Evolutionary conservation across 92 coral and sea anemone species (phyloP).

Genomic region (Siderastrea siderea): DNA sequence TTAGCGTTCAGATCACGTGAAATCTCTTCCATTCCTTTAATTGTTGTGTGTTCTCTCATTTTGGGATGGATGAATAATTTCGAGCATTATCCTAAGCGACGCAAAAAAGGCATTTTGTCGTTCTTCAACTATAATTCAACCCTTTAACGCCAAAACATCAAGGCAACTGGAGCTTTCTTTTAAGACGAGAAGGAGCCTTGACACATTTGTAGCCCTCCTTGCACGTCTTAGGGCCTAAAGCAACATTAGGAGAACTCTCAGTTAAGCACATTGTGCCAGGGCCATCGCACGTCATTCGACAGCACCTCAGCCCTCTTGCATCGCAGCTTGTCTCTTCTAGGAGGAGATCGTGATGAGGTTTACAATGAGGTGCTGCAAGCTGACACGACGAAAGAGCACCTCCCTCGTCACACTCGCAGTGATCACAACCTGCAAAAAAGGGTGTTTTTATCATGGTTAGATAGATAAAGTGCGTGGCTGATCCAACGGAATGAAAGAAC

Average conservation of each 20-base stretch:
- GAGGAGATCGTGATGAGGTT: constrained; percentile 40
- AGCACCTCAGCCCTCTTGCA: constrained; percentile 39
- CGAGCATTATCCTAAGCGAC: background rate
- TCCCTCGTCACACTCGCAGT: constrained; percentile 46
- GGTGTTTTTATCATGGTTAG: background rate
- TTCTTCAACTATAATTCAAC: background rate
- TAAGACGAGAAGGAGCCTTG: constrained; percentile 22
- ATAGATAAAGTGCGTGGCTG: background rate
- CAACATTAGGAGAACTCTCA: constrained; percentile 19
- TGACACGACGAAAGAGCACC: constrained; percentile 55
- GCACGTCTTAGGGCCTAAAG: constrained; percentile 39
- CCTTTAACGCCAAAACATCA: background rate
- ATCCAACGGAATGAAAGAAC: no score
- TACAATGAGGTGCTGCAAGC: constrained; percentile 23
- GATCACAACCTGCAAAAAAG: constrained; percentile 11
- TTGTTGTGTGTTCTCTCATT: no score
- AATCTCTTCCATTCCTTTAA: no score
- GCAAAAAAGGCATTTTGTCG: background rate
- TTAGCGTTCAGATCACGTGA: no score
- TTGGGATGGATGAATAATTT: no score
- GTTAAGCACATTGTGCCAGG: constrained; percentile 57
- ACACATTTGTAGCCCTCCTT: constrained; percentile 45
- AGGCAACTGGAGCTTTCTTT: constrained; percentile 8
- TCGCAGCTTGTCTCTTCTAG: constrained; percentile 26
- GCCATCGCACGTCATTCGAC: constrained; percentile 49